A percentile compares a stretch with the other conserved stretches of the same genome.
Conservation (phyloP, 2,797 vertebrate genomes). For the Parauchenoglanis punctatus region DNA sequence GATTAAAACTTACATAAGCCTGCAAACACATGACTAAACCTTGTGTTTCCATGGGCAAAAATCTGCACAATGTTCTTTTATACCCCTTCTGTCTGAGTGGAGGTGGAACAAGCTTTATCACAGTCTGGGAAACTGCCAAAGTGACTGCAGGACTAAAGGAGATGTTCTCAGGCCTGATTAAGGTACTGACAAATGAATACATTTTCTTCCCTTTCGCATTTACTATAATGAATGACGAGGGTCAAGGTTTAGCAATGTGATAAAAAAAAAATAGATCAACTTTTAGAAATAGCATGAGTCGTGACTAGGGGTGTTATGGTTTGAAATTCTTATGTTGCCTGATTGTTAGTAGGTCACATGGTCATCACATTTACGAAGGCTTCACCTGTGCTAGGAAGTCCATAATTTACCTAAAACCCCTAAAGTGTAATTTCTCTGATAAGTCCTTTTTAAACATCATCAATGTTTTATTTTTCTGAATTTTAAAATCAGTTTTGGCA, state of each 20-base stretch:
- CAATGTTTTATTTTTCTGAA: not conserved
- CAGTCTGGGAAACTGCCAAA: constrained; percentile 15
- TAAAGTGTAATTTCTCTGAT: not conserved
- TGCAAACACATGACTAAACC: constrained; percentile 27
- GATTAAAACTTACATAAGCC: constrained; percentile 33
- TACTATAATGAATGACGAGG: not conserved
- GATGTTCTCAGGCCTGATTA: constrained; percentile 3
- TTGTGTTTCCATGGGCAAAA: constrained; percentile 23
- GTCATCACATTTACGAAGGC: not conserved
- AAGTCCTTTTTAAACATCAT: not conserved
- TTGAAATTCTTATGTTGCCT: not conserved
- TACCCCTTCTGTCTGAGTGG: constrained; percentile 27
- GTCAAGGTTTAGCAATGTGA: not conserved
- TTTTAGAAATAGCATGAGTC: not conserved
- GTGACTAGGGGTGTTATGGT: not conserved
- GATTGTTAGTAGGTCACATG: not conserved
- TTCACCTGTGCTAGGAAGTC: not conserved
- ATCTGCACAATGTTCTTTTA: constrained; percentile 16
- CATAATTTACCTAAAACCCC: not conserved
- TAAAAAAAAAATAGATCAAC: not conserved
- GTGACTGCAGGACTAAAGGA: not conserved
- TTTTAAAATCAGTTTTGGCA: not conserved
- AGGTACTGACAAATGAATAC: no score
- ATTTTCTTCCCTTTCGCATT: not conserved
- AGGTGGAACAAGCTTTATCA: constrained; percentile 19